Percentiles rank a stretch among this genome's conserved stretches.
phyloP scores from a whole-genome alignment of 2,888 invertebrate genomes.

The Caenorhabditis sinica region DNA sequence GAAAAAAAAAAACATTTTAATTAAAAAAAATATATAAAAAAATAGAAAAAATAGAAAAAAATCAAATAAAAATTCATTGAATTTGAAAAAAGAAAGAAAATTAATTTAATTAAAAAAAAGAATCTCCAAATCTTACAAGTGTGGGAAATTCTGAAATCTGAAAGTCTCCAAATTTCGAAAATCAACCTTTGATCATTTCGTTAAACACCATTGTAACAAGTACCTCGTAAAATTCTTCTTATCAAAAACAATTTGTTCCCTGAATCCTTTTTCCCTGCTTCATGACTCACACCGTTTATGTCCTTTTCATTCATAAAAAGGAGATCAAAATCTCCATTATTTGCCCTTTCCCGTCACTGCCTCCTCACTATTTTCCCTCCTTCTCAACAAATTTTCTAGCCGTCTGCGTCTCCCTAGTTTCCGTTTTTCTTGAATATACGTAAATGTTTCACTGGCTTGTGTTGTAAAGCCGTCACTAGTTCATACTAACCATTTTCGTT shows the following conservation, averaged over 20 bases:
- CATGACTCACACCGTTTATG: slow-evolving; percentile 2
- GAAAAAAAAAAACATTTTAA: too few relatives aligned
- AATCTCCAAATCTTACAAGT: too few relatives aligned
- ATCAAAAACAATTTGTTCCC: background rate
- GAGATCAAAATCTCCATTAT: slow-evolving; percentile 6
- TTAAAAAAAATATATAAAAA: too few relatives aligned
- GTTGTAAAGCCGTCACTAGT: background rate
- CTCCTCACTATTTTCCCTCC: background rate
- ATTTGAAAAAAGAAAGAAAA: too few relatives aligned
- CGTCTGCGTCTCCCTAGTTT: slow-evolving; percentile 15
- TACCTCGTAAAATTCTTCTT: too few relatives aligned
- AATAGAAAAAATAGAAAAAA: too few relatives aligned
- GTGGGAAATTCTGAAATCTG: too few relatives aligned
- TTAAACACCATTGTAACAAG: too few relatives aligned
- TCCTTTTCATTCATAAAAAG: background rate
- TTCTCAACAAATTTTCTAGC: background rate
- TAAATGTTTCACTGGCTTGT: background rate
- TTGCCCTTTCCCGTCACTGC: slow-evolving; percentile 1
- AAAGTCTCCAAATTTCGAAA: too few relatives aligned
- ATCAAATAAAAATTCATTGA: too few relatives aligned
- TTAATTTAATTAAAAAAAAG: too few relatives aligned
- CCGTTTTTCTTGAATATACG: background rate
- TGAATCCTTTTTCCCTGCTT: background rate
- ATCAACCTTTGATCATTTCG: too few relatives aligned
- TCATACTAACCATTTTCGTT: background rate